A percentile compares a stretch with the other conserved stretches of the same genome.
These are phyloP conservation scores for Margaritifera margaritifera DNA, from an alignment of 2,888 invertebrate genomes.

Conservation along the genomic window DNA sequence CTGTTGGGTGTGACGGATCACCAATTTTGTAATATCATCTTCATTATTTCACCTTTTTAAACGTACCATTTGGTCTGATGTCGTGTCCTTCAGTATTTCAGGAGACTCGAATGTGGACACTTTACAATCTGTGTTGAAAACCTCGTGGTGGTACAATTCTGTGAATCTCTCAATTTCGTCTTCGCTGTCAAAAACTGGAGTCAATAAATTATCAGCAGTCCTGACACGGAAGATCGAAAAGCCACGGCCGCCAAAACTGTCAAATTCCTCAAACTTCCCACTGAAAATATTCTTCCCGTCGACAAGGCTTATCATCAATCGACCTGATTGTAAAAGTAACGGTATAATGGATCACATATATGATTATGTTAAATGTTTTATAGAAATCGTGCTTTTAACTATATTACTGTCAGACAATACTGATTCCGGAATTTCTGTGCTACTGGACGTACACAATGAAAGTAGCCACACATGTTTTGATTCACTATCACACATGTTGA, in stretches of 20 bases:
- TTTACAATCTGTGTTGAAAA: conserved; percentile 47
- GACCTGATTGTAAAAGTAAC: conserved; percentile 20
- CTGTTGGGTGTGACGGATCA: too few relatives aligned
- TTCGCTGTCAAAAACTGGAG: conserved; percentile 38
- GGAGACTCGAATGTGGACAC: conserved; percentile 35
- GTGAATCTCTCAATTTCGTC: conserved; percentile 44
- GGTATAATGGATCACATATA: background rate
- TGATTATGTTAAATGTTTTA: too few relatives aligned
- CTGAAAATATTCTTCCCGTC: conserved; percentile 32
- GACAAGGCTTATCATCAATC: conserved; percentile 34
- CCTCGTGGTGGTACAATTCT: conserved; percentile 24
- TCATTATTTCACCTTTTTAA: background rate
- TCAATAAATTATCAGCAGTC: conserved; percentile 13
- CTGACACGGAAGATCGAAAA: conserved; percentile 45
- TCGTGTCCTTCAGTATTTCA: conserved; percentile 36
- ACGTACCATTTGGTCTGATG: conserved; percentile 40
- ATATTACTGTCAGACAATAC: too few relatives aligned
- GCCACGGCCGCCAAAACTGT: conserved; percentile 48
- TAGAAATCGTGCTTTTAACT: too few relatives aligned
- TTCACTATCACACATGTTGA: too few relatives aligned
- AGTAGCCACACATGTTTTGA: too few relatives aligned
- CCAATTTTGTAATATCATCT: background rate
- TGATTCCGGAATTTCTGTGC: too few relatives aligned
- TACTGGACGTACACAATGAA: too few relatives aligned
- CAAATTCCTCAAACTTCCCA: conserved; percentile 21